A percentile compares a stretch with the other conserved stretches of the same genome.
phyloP scores from a whole-genome alignment of 2,797 vertebrate genomes.

The Coreius guichenoti region DNA sequence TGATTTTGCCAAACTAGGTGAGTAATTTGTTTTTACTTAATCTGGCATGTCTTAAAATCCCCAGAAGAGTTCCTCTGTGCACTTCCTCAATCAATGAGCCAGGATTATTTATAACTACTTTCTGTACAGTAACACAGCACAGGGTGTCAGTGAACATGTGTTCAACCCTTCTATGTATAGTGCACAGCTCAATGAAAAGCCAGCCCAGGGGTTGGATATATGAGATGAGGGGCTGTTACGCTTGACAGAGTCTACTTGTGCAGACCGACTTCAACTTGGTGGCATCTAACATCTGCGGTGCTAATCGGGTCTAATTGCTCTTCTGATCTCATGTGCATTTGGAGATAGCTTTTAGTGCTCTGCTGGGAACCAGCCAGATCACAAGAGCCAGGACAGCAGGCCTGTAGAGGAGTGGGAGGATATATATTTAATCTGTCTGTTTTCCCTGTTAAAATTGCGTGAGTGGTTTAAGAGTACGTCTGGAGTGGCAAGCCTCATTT shows the following conservation, averaged over 20 bases:
- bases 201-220: conserved; percentile 15
- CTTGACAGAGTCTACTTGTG: conserved; percentile 29
- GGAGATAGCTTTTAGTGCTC: conserved; percentile 55
- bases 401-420: conserved; percentile 28
- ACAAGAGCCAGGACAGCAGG: conserved; percentile 41
- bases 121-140: conserved; percentile 5
- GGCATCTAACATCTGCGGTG: conserved; percentile 33
- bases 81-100: conserved; percentile 12
- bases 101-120: conserved; percentile 29
- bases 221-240: conserved; percentile 20
- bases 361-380: conserved; percentile 52
- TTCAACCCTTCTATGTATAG: conserved; percentile 11
- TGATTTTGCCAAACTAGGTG: conserved; percentile 15
- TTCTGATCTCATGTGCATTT: conserved; percentile 41
- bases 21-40: conserved; percentile 35
- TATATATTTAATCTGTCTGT: conserved; percentile 57
- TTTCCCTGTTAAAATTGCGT: conserved; percentile 37
- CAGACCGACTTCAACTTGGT: conserved; percentile 20
- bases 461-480: conserved; percentile 54
- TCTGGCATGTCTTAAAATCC: conserved; percentile 24
- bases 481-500: conserved; percentile 26
- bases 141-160: conserved; percentile 2
- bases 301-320: conserved; percentile 49
- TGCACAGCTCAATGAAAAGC: conserved; percentile 34
- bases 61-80: background rate